Percentiles rank a stretch among this genome's conserved stretches.
phyloP scores from a whole-genome alignment of 2,113 vertebrate species.

The Neolamprologus toae region DNA sequence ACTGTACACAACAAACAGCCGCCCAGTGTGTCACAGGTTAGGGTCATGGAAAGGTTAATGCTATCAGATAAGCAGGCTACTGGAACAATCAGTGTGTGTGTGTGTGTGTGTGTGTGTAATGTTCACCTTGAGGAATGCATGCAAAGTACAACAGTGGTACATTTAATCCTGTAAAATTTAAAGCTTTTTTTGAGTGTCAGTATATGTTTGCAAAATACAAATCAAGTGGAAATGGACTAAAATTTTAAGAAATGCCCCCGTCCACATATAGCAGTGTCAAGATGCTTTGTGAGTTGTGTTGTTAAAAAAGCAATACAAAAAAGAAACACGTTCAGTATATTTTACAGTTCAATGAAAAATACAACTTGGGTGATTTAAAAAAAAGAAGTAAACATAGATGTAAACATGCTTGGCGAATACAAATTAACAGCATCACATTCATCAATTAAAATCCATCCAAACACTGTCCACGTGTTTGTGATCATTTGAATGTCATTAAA shows the following conservation, averaged over 20 bases:
- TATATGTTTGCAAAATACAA: neutral
- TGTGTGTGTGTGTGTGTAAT: neutral
- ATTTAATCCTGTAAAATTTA: neutral
- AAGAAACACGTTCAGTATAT: neutral
- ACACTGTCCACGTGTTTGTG: neutral
- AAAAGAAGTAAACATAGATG: neutral
- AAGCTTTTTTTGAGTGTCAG: neutral
- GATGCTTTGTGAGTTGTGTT: neutral
- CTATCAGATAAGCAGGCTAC: neutral
- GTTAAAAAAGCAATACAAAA: neutral
- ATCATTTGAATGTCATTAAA: neutral
- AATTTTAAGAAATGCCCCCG: neutral
- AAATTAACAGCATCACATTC: slow-evolving; percentile 41
- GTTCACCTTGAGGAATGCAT: neutral
- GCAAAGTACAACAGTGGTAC: neutral
- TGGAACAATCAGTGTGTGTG: neutral
- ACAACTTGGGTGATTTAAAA: slow-evolving; percentile 12
- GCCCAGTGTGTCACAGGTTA: slow-evolving; percentile 26
- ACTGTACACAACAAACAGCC: slow-evolving; percentile 35
- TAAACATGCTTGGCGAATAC: slow-evolving; percentile 46
- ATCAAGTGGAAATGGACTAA: neutral
- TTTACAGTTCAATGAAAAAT: slow-evolving; percentile 18
- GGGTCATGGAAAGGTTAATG: slow-evolving; percentile 12
- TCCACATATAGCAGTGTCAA: neutral
- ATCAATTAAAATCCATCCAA: slow-evolving; percentile 1